Base-by-base conservation (phyloP, 2,113 vertebrate genomes). In the Spilogale gracilis region DNA sequence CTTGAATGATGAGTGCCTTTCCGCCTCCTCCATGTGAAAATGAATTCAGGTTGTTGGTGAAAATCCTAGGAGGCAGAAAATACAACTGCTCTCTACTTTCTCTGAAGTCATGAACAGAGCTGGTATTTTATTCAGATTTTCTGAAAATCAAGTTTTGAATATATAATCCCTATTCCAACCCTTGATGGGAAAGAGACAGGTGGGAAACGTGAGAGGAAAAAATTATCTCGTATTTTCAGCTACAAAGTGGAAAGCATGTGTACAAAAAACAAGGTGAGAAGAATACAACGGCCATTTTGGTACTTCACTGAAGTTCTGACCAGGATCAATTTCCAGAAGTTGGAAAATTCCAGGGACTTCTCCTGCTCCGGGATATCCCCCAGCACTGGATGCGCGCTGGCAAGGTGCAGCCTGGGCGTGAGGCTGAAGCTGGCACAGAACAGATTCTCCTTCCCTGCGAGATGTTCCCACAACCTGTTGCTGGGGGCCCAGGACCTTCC, bases 61-160 rank as follows among this genome's bases (percentile, higher is more conserved):
- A 63, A 92, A 82, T 92, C 43, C 65, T 82, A 52, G 30, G 85
- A 61, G 61, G 13, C n/a, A 84, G 79, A 92, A 91, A 67, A 63
- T n/a, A 30, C 14, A 67, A 56, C 30, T 60, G n/a, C 50, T 95
- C 21, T 43, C n/a, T 20, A 43, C 7, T 54, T 84, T 45, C 65
- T 82, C 27, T 76, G 32, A 78, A 50, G 85, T 85, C 21, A 90
- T 60, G 27, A 69, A 71, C 6, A 60, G 65, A 79, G 3, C 16
- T 90, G 21, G 48, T 43, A 43, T 60, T 94, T 89, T 89, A 83
- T 23, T 50, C 82, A 63, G 11, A 56, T 52, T 81, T 76, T 94
- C 58, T 52, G 82, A 95, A 94, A 69, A 61, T 76, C 8, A 21
- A 78, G 13, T 48, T 71, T 60, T 83, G 54, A 81, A 58, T 43